phyloP scores from a whole-genome alignment of 2,113 vertebrate genomes.

The Laticauda colubrina region DNA sequence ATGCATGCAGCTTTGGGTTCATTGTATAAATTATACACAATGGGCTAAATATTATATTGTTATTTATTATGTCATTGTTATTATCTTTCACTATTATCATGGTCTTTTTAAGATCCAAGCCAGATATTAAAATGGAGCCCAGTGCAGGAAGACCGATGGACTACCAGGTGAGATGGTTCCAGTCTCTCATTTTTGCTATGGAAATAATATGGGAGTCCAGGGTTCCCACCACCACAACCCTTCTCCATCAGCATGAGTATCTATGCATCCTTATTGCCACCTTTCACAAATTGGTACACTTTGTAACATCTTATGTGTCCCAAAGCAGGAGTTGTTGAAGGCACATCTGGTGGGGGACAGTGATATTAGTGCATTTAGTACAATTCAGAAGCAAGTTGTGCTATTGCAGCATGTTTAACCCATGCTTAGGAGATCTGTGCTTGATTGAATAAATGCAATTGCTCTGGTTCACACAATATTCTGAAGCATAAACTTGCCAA shows the following conservation, averaged over 20 bases:
- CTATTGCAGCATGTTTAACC: not conserved
- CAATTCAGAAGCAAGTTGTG: not conserved
- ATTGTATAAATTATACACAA: not conserved
- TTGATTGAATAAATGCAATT: not conserved
- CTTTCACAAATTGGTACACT: not conserved
- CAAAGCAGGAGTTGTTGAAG: not conserved
- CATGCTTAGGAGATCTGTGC: not conserved
- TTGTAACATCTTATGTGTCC: not conserved
- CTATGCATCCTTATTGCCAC: not conserved
- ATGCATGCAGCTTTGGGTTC: too few species aligned
- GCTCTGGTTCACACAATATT: not conserved
- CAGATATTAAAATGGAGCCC: conserved; percentile 96
- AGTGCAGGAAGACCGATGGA: conserved; percentile 90
- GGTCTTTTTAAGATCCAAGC: conserved; percentile 82
- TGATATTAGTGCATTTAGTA: not conserved
- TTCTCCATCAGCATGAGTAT: not conserved
- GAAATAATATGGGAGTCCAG: not conserved
- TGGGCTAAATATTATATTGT: not conserved
- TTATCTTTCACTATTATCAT: not conserved
- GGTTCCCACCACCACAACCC: not conserved
- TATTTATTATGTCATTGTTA: not conserved
- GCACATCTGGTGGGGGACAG: not conserved
- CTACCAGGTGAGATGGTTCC: conserved; percentile 83
- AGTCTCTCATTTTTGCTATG: accelerated
- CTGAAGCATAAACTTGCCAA: not conserved